Base-by-base conservation (phyloP, 2,888 invertebrate genomes). In the Drosophila anomelani region DNA sequence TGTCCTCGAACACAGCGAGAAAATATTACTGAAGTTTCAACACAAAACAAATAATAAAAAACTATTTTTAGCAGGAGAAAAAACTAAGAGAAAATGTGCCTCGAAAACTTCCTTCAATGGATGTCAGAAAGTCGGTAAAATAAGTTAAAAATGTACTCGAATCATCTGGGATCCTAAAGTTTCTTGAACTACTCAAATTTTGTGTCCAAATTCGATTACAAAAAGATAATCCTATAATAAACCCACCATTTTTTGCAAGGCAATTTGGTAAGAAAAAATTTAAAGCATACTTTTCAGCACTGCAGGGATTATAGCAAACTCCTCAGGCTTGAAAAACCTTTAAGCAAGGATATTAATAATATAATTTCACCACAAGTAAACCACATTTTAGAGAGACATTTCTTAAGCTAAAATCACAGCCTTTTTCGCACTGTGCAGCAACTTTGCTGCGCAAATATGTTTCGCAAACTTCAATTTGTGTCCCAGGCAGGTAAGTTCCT, bases 361-460 rank as follows among this genome's bases (percentile, higher is more conserved):
- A 26, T 26, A 26, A 26, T 5, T 26, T 26, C 26, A 26, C 26
- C 26, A 26, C 4, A 26, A 26, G 23, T 26, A 26, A 26, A 26
- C 26, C 26, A 26, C 4, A 26, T 4, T 26, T 26, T 5, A 26
- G 4, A 5, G 26, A 26, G 5, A 26, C 4, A 26, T 26, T 26
- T 26, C 26, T 26, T 26, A 26, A 26, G 20, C 20, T 20, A 12
- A 20, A 23, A 4, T 7, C 0, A 5, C 13, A 8, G 1, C 7
- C 10, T 43, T 23, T 41, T 53, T 53, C 36, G 51, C 26, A 2
- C 43, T 17, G 60, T 61, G 60, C 34, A 51, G 15, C 13, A 58
- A 63, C 68, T 57, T 57, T 41, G 57, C 75, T 68, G 76, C 74
- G 72, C 74, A 72, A 72, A 72, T 73, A 74, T 73, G 64, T 72